These are phyloP conservation scores for Sepiola atlantica DNA, from an alignment of 2,888 invertebrate genomes.

Conservation along the genomic window DNA sequence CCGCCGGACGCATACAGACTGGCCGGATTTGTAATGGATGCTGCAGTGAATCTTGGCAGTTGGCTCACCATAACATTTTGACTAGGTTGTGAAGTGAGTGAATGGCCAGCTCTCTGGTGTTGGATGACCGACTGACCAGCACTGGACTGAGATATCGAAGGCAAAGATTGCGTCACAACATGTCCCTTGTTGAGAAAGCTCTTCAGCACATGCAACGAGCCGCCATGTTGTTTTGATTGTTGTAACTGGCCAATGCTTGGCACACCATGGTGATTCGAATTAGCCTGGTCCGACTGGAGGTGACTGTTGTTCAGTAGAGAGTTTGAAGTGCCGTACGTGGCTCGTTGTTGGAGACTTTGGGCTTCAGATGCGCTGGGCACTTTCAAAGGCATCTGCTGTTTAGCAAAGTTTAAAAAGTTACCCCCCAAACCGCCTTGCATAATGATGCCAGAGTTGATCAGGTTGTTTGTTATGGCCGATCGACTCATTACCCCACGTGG, in stretches of 20 bases:
- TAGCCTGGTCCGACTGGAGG: constrained; percentile 43
- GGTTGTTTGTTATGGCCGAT: constrained; percentile 43
- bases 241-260: constrained; percentile 37
- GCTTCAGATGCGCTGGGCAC: constrained; percentile 23
- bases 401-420: constrained; percentile 45
- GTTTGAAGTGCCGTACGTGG: constrained; percentile 33
- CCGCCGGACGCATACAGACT: constrained; percentile 35
- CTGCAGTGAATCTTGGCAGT: constrained; percentile 37
- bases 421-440: background rate
- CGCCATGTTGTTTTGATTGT: constrained; percentile 38
- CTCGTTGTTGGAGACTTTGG: constrained; percentile 43
- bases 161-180: constrained; percentile 44
- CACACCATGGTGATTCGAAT: constrained; percentile 41
- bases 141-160: constrained; percentile 1
- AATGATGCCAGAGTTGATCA: background rate
- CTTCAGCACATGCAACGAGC: constrained; percentile 42
- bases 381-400: constrained; percentile 46
- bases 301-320: constrained; percentile 33
- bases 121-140: background rate
- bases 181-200: constrained; percentile 42
- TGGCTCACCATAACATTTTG: constrained; percentile 41
- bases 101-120: constrained; percentile 40
- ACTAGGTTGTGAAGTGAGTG: constrained; percentile 42
- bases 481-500: constrained; percentile 42
- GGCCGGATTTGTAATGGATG: constrained; percentile 40